Conservation (phyloP, 2,797 vertebrate species). For the Sorex maritimensis region DNA sequence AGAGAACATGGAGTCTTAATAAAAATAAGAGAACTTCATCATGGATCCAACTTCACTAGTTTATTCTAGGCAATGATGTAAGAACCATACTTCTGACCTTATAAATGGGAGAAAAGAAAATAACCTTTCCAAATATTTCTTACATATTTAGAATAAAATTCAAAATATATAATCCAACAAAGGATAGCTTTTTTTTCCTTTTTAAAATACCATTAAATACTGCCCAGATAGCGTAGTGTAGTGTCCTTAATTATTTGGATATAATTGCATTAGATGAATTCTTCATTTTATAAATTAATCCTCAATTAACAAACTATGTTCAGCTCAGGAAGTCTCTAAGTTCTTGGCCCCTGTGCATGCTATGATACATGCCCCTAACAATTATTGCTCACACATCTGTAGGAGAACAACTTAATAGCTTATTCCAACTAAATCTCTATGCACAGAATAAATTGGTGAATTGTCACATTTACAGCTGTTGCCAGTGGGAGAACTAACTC, state of each 20-base stretch:
- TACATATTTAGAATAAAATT: not conserved
- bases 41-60: rapidly evolving
- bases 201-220: not conserved
- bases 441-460: not conserved
- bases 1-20: not conserved
- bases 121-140: conserved; percentile 22
- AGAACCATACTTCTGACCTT: not conserved
- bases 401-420: conserved; percentile 54
- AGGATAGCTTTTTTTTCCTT: not conserved
- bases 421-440: conserved; percentile 2
- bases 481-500: too few species aligned
- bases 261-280: not conserved
- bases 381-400: conserved; percentile 67
- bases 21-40: not conserved
- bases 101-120: not conserved
- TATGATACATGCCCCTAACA: conserved; percentile 49
- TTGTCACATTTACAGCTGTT: not conserved
- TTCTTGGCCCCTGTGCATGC: conserved; percentile 6
- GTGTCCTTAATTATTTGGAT: not conserved
- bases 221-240: not conserved
- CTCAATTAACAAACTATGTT: conserved; percentile 58
- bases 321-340: conserved; percentile 12
- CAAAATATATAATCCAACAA: not conserved
- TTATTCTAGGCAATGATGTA: not conserved
- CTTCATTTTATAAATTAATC: conserved; percentile 49